Evolutionary conservation across 2,888 invertebrate species (phyloP).

Genomic region (Drosophila macrospina): DNA sequence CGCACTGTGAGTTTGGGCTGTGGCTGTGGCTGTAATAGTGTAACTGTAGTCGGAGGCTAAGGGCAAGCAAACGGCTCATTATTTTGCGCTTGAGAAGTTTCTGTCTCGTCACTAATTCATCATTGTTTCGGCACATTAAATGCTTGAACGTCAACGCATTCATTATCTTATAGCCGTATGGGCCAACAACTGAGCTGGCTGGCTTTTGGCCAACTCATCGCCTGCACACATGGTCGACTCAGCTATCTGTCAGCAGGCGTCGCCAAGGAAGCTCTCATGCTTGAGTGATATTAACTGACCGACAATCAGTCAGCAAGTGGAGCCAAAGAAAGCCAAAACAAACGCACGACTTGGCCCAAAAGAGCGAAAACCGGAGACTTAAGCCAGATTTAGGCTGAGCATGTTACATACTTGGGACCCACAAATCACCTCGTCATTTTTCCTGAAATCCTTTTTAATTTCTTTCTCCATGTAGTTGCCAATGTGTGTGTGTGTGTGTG

Average conservation of each 20-base stretch:
- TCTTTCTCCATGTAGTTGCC: conserved; percentile 23
- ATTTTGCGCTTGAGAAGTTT: conserved; percentile 81
- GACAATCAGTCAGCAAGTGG: conserved; percentile 77
- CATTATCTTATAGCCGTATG: conserved; percentile 68
- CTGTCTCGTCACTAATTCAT: conserved; percentile 83
- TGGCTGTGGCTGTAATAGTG: conserved; percentile 28
- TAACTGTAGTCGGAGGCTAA: conserved; percentile 22
- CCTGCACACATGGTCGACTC: conserved; percentile 58
- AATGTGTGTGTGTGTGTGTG: conserved; percentile 9
- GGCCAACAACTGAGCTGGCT: background rate
- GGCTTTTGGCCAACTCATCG: conserved; percentile 73
- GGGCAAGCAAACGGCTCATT: conserved; percentile 72
- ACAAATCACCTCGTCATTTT: conserved; percentile 57
- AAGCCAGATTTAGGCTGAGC: conserved; percentile 65
- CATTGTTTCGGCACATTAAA: conserved; percentile 83
- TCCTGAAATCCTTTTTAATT: conserved; percentile 63
- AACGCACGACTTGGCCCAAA: conserved; percentile 41
- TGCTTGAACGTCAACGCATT: conserved; percentile 82
- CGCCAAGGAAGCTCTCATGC: conserved; percentile 50
- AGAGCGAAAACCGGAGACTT: conserved; percentile 48
- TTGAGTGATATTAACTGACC: conserved; percentile 81
- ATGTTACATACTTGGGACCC: conserved; percentile 52
- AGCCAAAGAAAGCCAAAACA: conserved; percentile 42
- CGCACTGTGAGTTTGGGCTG: conserved; percentile 57
- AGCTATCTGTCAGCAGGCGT: conserved; percentile 56